These are phyloP conservation scores for Tupaia chinensis DNA, from an alignment of 2,113 vertebrate genomes.

Conservation along the genomic window DNA sequence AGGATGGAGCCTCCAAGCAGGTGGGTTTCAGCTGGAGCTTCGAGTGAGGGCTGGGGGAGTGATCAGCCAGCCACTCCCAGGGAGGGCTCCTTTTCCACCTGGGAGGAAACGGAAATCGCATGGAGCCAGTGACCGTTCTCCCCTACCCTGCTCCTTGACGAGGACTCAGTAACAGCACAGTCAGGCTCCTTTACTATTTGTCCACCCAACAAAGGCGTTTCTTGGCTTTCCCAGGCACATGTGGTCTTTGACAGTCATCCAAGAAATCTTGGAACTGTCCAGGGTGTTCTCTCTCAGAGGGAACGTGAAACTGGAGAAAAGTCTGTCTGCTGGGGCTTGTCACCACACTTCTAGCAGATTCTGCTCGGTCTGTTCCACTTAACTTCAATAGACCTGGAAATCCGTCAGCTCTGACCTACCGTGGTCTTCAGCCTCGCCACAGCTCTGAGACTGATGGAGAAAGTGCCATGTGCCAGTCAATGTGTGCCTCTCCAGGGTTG, in stretches of 20 bases:
- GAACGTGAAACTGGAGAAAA: not conserved
- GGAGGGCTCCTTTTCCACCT: not conserved
- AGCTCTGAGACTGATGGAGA: not conserved
- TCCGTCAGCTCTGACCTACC: not conserved
- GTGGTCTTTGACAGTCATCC: not conserved
- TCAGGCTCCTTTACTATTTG: not conserved
- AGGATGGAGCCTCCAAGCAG: not conserved
- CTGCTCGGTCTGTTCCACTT: accelerated
- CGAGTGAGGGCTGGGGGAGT: not conserved
- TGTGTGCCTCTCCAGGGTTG: not conserved
- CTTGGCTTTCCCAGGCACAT: not conserved
- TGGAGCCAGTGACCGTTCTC: accelerated
- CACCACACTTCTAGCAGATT: not conserved
- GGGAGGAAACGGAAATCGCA: not conserved
- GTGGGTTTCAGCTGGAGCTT: not conserved
- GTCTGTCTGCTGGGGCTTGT: not conserved
- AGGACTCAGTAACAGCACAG: not conserved
- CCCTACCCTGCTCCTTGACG: too few species aligned
- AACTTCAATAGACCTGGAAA: too few species aligned
- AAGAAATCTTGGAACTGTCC: not conserved
- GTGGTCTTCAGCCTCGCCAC: not conserved
- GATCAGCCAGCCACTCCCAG: not conserved
- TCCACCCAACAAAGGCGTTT: not conserved
- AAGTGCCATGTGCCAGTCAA: not conserved
- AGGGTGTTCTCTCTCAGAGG: not conserved